Percentiles rank a stretch among this genome's conserved stretches.
Conservation (phyloP, 1,140 invertebrate genomes). For the Drosophila watanabei region DNA sequence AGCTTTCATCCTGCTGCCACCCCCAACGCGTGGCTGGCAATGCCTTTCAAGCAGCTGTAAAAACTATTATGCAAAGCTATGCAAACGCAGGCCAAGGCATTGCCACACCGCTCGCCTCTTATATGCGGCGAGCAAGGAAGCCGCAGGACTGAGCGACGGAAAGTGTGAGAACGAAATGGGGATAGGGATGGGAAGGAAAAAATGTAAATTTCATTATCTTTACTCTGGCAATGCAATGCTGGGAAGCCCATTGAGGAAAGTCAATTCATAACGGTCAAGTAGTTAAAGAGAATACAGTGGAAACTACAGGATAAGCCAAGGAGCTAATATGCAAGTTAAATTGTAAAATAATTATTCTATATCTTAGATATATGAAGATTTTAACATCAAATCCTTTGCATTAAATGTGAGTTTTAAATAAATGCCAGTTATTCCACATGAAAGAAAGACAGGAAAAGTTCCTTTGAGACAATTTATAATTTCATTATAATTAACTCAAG, state of each 20-base stretch:
- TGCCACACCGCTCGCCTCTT: constrained; percentile 26
- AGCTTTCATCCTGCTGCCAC: neutral
- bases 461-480: no score
- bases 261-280: constrained; percentile 50
- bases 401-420: neutral
- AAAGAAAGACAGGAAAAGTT: neutral
- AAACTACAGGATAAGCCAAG: no score
- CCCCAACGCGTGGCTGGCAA: neutral
- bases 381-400: neutral
- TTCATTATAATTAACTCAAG: constrained; percentile 12
- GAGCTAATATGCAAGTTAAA: neutral
- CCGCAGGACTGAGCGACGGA: constrained; percentile 5
- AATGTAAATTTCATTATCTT: constrained; percentile 54
- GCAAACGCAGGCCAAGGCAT: constrained; percentile 50
- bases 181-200: neutral
- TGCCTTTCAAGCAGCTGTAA: constrained; percentile 55
- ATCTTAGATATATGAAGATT: neutral
- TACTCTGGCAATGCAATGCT: constrained; percentile 13
- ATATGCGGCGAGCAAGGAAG: constrained; percentile 13
- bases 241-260: constrained; percentile 20
- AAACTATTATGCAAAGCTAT: constrained; percentile 61
- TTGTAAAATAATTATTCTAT: neutral
- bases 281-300: constrained; percentile 11
- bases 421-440: neutral
- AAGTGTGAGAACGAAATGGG: constrained; percentile 7